Evolutionary conservation across 2,113 vertebrate genomes (phyloP).

Genomic region (Origma solitaria): DNA sequence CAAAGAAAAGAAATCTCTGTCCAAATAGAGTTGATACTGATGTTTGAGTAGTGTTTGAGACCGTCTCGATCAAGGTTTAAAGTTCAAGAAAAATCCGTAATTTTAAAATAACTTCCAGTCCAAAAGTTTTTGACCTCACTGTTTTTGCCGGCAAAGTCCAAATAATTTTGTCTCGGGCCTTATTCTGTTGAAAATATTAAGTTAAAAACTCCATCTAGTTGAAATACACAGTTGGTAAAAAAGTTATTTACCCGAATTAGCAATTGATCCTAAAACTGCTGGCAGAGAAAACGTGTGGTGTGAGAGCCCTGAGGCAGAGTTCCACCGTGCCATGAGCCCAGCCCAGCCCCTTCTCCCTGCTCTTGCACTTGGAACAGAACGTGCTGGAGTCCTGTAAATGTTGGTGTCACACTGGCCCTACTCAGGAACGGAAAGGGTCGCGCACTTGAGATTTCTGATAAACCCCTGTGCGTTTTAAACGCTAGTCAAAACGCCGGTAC

Average conservation of each 20-base stretch:
- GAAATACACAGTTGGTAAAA: neutral
- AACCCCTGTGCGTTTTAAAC: neutral
- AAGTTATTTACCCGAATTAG: neutral
- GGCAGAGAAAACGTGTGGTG: accelerated
- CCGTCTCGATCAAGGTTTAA: neutral
- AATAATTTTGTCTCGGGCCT: neutral
- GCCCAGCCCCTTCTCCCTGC: neutral
- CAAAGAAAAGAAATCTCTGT: neutral
- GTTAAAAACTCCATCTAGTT: neutral
- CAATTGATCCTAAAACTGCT: neutral
- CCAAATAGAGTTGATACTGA: neutral
- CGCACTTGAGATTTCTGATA: constrained; percentile 20
- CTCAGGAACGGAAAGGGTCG: neutral
- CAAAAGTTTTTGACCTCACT: neutral
- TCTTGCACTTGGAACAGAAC: neutral
- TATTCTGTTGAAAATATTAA: neutral
- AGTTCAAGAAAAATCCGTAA: neutral
- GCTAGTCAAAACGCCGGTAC: neutral
- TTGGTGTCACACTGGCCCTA: neutral
- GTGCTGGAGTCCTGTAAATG: neutral
- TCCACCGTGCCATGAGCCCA: neutral
- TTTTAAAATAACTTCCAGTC: neutral
- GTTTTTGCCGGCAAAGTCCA: neutral
- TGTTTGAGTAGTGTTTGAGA: neutral
- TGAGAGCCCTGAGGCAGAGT: neutral